A percentile compares a stretch with the other conserved stretches of the same genome.
Conservation (phyloP, 2,888 invertebrate genomes). For the Stenolophus ochropezus region DNA sequence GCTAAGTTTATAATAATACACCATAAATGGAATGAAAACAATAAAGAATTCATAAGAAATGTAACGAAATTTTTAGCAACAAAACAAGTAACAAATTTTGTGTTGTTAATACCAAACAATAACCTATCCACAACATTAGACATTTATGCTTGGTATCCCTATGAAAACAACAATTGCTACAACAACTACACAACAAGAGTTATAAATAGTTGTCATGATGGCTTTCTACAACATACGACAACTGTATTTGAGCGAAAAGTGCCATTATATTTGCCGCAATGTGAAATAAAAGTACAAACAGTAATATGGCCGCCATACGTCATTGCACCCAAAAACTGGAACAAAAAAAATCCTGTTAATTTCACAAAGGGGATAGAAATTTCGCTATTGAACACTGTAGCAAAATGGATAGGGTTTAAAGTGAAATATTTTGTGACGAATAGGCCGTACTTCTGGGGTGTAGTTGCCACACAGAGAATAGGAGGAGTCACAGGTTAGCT, state of each 20-base stretch:
- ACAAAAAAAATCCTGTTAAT: slow-evolving; percentile 38
- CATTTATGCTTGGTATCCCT: slow-evolving; percentile 50
- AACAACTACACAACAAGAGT: slow-evolving; percentile 8
- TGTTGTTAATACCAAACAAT: not conserved
- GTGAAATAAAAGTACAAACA: slow-evolving; percentile 60
- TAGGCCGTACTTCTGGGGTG: no score
- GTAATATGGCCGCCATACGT: slow-evolving; percentile 64
- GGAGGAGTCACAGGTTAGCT: no score
- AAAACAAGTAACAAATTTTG: not conserved
- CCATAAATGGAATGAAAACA: not conserved
- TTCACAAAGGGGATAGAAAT: slow-evolving; percentile 63
- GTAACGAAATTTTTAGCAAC: not conserved
- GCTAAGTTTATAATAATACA: not conserved
- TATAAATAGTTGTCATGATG: slow-evolving; percentile 33
- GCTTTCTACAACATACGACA: not conserved
- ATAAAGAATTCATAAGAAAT: not conserved
- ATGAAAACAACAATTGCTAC: slow-evolving; percentile 3
- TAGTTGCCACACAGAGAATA: no score
- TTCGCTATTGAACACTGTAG: slow-evolving; percentile 61
- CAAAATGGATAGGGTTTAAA: slow-evolving; percentile 60
- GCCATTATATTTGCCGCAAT: slow-evolving; percentile 59
- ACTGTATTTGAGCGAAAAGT: slow-evolving; percentile 57
- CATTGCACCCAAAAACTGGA: slow-evolving; percentile 49
- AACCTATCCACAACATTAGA: slow-evolving; percentile 8
- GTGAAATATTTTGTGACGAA: slow-evolving; percentile 61